Base-by-base conservation (phyloP, 2,888 invertebrate genomes). In the Drosophila robusta region DNA sequence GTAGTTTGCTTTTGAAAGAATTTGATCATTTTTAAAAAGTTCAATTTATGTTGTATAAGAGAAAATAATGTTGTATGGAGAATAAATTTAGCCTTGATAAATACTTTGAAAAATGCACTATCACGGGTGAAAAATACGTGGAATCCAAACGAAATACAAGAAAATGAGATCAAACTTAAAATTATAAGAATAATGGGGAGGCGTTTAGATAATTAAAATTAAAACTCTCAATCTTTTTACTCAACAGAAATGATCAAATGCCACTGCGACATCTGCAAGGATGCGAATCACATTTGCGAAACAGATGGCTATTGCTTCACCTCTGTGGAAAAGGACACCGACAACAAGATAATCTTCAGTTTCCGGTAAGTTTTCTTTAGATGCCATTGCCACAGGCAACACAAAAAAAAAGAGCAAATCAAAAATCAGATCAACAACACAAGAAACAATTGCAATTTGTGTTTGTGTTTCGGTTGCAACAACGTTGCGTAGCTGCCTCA, bases 261-360 rank as follows among this genome's bases (percentile, higher is more conserved):
- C 92, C 95, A 96, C 93, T 98, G 97, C 93, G 96, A 96, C 90
- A 95, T 95, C 87, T 96, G 96, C 89, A 93, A 93, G 75, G 94
- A 95, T 12, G 94, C 94, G 55, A 97, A 97, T 91, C 93, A 95
- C 90, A 96, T 97, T 34, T 98, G 98, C 93, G 95, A 95, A 91
- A 98, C 98, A 4, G 97, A 97, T 92, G 98, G 98, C 44, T 96
- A 95, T 90, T 98, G 98, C 92, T 97, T 96, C 89, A 96, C 97
- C 3, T 95, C 97, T 60, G 95, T 96, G 70, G 94, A 94, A 56
- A 91, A 90, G 76, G 87, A 86, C 47, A 51, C 49, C 11, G 78
- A 82, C 26, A 77, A 68, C 64, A 76, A 80, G 46, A 86, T 90
- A 50, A 87, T 94, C 78, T 95, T 95, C 91, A 95, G 95, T 60